Evolutionary conservation across 2,797 vertebrate genomes (phyloP).

Genomic region (Oreochromis grahami): DNA sequence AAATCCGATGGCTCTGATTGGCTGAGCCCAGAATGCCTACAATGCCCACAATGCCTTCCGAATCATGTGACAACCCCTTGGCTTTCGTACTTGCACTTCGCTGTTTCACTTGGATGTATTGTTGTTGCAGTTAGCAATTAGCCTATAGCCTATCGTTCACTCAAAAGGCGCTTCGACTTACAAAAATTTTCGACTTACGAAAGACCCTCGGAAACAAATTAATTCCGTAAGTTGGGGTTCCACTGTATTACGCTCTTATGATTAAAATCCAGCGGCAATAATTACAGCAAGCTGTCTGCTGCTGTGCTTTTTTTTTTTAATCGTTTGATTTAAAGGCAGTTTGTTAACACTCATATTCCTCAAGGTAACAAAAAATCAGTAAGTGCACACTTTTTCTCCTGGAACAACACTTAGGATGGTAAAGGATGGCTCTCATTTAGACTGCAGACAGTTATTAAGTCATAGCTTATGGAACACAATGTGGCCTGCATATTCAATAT

Average conservation of each 20-base stretch:
- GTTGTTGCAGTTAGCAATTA: no score
- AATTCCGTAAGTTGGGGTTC: no score
- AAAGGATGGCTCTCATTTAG: slow-evolving; percentile 54
- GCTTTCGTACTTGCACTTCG: no score
- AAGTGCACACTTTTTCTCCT: background rate
- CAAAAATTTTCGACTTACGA: no score
- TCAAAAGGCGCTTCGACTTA: no score
- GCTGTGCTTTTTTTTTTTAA: background rate
- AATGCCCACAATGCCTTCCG: no score
- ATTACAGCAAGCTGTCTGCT: background rate
- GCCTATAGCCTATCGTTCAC: no score
- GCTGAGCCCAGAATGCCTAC: no score
- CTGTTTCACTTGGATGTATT: no score
- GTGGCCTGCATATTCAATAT: slow-evolving; percentile 65
- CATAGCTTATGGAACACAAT: slow-evolving; percentile 61
- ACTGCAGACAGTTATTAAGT: slow-evolving; percentile 70
- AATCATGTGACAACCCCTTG: no score
- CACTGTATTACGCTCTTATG: background rate
- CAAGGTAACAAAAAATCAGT: background rate
- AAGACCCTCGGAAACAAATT: no score
- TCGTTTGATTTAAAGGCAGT: background rate
- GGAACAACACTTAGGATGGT: slow-evolving; percentile 14
- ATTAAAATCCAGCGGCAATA: background rate
- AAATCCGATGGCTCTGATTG: no score
- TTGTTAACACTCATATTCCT: background rate